These are phyloP conservation scores for Panthera tigris DNA, from an alignment of 2,113 vertebrate genomes.

Conservation along the genomic window DNA sequence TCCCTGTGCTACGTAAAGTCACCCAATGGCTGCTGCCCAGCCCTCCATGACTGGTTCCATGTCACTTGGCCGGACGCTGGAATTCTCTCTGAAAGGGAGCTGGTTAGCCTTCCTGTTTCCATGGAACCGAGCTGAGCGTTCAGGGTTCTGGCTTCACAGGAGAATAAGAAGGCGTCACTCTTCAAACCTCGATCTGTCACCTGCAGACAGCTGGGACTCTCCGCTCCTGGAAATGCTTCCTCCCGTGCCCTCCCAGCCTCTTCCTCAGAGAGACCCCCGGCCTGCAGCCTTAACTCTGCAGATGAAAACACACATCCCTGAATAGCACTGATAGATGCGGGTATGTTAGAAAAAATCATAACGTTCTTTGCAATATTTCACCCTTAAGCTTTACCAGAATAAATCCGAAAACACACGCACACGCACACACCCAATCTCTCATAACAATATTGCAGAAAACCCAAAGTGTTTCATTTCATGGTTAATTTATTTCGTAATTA, in stretches of 20 bases:
- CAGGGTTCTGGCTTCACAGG: neutral
- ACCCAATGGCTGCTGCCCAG: fast-evolving
- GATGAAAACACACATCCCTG: neutral
- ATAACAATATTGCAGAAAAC: slow-evolving; percentile 81
- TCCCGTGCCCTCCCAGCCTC: fast-evolving
- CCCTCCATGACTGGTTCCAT: neutral
- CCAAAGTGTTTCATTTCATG: slow-evolving; percentile 86
- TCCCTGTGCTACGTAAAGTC: fast-evolving
- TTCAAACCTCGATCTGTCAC: neutral
- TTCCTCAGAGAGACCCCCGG: neutral
- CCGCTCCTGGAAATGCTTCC: fast-evolving
- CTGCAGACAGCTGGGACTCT: fast-evolving
- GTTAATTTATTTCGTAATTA: slow-evolving; percentile 90
- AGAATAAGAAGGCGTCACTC: neutral
- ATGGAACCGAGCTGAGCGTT: neutral
- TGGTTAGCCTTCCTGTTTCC: neutral
- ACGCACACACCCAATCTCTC: slow-evolving; percentile 75
- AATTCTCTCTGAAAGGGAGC: neutral
- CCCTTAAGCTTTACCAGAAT: slow-evolving; percentile 77
- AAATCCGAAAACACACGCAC: slow-evolving; percentile 74
- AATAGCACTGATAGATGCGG: neutral
- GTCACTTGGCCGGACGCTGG: neutral
- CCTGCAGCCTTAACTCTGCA: slow-evolving; percentile 37
- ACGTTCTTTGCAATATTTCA: slow-evolving; percentile 44
- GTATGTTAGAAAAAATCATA: slow-evolving; percentile 51